These are phyloP conservation scores for Stomatorhinus ivindoensis DNA, from an alignment of 2,113 vertebrate genomes.

Conservation along the genomic window DNA sequence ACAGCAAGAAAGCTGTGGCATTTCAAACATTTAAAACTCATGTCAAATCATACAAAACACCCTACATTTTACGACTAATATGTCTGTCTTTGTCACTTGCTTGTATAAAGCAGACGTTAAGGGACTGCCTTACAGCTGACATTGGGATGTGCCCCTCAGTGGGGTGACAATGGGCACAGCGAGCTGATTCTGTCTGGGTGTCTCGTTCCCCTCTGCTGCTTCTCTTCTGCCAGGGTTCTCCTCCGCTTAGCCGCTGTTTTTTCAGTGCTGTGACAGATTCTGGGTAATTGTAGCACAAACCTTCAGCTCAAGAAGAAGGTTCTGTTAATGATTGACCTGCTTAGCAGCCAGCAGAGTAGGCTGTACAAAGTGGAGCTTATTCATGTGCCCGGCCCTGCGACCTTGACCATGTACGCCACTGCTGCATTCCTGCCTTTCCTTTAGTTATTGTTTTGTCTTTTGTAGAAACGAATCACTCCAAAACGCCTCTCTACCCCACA, in stretches of 20 bases:
- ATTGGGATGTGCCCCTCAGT: neutral
- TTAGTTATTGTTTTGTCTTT: neutral
- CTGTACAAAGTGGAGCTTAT: neutral
- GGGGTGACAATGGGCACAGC: neutral
- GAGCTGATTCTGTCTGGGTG: neutral
- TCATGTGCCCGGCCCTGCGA: too few relatives aligned
- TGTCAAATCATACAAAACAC: neutral
- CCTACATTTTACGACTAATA: neutral
- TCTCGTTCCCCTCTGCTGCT: neutral
- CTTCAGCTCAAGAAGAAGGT: neutral
- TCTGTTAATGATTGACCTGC: conserved; percentile 17
- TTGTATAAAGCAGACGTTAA: neutral
- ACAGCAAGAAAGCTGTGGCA: neutral
- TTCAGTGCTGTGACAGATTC: neutral
- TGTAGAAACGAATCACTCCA: neutral
- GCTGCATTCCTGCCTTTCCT: neutral
- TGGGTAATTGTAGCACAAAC: neutral
- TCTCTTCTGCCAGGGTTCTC: neutral
- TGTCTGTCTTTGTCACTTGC: neutral
- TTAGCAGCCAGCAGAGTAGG: neutral
- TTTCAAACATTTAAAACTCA: neutral
- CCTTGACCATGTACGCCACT: neutral
- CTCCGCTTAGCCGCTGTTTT: neutral
- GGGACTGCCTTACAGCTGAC: neutral
- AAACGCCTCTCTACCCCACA: neutral